A percentile compares a stretch with the other conserved stretches of the same genome.
phyloP scores from a whole-genome alignment of 2,888 invertebrate genomes.

The Cerastoderma edule region DNA sequence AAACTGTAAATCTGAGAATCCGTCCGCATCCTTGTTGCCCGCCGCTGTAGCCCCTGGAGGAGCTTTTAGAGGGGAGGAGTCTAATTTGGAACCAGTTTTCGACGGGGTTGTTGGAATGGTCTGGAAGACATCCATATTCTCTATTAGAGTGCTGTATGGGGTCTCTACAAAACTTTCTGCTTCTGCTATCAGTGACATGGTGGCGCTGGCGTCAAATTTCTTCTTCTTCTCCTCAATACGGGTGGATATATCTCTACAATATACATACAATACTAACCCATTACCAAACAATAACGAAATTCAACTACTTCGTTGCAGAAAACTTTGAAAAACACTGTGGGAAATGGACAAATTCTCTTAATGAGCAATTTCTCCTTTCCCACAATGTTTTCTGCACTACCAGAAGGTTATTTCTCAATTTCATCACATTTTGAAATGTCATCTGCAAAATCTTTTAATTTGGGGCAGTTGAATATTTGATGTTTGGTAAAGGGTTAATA shows the following conservation, averaged over 20 bases:
- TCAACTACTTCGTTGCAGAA: too few relatives aligned
- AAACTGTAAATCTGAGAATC: slow-evolving; percentile 6
- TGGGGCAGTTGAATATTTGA: too few relatives aligned
- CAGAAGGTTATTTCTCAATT: too few relatives aligned
- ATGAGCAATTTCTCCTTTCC: too few relatives aligned
- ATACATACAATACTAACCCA: neutral
- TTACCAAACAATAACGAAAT: too few relatives aligned
- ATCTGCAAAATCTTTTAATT: too few relatives aligned
- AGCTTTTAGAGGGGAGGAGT: neutral
- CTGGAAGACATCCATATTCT: slow-evolving; percentile 15
- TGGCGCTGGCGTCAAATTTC: neutral
- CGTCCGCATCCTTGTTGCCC: neutral
- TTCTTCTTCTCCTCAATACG: slow-evolving; percentile 5
- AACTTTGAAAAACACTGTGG: too few relatives aligned
- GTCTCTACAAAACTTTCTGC: neutral
- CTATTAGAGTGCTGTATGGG: neutral
- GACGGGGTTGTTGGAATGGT: neutral
- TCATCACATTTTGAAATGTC: too few relatives aligned
- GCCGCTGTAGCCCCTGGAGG: too few relatives aligned
- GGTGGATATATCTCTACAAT: slow-evolving; percentile 4
- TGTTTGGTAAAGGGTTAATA: too few relatives aligned
- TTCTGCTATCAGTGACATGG: neutral
- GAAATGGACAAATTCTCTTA: too few relatives aligned
- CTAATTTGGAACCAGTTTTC: neutral
- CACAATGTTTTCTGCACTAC: too few relatives aligned